phyloP scores from a whole-genome alignment of 2,797 vertebrate species.

The Ataeniobius toweri region DNA sequence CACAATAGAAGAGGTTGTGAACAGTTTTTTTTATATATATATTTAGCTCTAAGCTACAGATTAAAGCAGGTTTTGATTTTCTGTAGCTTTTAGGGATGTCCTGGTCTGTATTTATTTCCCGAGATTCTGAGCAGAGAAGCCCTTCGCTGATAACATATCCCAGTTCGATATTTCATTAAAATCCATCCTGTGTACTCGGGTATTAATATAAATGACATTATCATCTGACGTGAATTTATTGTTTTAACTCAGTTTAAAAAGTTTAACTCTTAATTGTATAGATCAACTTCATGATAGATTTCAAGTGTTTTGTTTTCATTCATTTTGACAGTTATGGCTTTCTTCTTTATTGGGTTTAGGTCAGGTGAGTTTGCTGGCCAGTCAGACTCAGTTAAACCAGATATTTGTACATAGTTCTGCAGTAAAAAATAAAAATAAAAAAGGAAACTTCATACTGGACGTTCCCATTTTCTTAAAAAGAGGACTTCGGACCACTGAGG shows the following conservation, averaged over 20 bases:
- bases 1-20: not conserved
- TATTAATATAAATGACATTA: not conserved
- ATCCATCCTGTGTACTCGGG: not conserved
- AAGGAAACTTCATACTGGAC: too few relatives aligned
- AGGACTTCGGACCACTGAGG: not conserved
- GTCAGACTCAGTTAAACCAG: too few relatives aligned
- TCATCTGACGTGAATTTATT: not conserved
- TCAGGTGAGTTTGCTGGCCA: not conserved
- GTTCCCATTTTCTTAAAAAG: too few relatives aligned
- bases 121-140: not conserved
- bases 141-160: not conserved
- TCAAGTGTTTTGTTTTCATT: too few relatives aligned
- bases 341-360: not conserved
- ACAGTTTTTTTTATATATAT: not conserved
- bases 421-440: too few relatives aligned
- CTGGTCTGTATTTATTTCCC: not conserved
- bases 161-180: not conserved
- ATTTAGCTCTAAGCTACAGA: not conserved
- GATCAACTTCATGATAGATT: not conserved
- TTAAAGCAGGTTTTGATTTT: not conserved
- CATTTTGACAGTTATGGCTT: too few relatives aligned
- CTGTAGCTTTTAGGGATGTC: not conserved
- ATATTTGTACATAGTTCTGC: too few relatives aligned
- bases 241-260: not conserved
- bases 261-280: not conserved